Evolutionary conservation across 2,888 invertebrate genomes (phyloP), one percentile per base, ranked within the genome.

Genomic region (Netelia fuscicornis): DNA sequence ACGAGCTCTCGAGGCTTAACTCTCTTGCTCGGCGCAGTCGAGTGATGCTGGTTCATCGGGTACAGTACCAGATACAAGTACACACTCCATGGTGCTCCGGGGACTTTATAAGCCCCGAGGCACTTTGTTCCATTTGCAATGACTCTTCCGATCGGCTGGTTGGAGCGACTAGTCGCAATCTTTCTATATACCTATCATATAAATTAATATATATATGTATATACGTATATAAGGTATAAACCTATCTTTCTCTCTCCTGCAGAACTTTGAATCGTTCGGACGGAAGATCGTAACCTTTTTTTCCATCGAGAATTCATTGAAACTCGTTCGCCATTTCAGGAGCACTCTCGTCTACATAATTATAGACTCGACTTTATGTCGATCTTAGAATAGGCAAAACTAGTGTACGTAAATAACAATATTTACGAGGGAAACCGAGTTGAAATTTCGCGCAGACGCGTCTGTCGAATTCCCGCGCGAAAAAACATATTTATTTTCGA

Each of bases 71-170:
- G 13, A 52, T 64, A 30, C 20, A 70, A n/a, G 17, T 56, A 60
- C 52, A 37, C 44, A 54, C 42, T 17, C 23, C 11, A 23, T 48
- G 25, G 62, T 64, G 23, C 67, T 60, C 48, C 75, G 62, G 74
- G 84, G 81, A 81, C 83, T 87, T 88, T 87, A 87, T 68, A 62
- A 68, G 62, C 72, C 71, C 72, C 60, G 9, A 62, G 78, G 83
- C 68, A 74, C 65, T 83, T 78, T 74, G 10, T 74, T 78, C 78
- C 78, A 75, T 79, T 74, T 70, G 44, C 68, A 42, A 79, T 68
- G 62, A 70, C 67, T 64, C 44, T 48, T n/a, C 25, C 9, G 25
- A 77, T 65, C 58, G 67, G 30, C 37, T 56, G 25, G 10, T 62
- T 30, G 11, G 13, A 62, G 13, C 30, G 25, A 25, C 54, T 17